These are phyloP conservation scores for Irena cyanogastra DNA, from an alignment of 2,113 vertebrate genomes.

Conservation along the genomic window DNA sequence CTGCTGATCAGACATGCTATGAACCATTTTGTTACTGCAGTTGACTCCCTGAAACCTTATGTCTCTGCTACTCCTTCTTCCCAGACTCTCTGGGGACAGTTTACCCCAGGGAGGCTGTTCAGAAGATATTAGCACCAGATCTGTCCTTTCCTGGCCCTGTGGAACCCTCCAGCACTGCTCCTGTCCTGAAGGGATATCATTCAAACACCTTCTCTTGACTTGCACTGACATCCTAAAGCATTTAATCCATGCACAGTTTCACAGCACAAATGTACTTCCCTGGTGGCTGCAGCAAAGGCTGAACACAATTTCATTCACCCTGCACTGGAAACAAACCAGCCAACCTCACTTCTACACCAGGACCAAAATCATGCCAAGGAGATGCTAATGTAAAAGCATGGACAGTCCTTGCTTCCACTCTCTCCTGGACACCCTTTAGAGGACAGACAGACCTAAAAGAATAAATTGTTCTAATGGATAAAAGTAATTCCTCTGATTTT, in stretches of 20 bases:
- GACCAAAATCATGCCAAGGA: neutral
- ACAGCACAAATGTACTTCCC: rapidly evolving
- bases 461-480: neutral
- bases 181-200: neutral
- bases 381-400: neutral
- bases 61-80: neutral
- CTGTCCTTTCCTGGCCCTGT: neutral
- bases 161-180: neutral
- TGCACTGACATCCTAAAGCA: neutral
- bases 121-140: neutral
- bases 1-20: neutral
- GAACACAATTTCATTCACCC: neutral
- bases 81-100: neutral
- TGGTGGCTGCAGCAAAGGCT: neutral
- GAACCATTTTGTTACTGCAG: neutral
- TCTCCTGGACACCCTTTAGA: neutral
- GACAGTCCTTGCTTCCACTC: neutral
- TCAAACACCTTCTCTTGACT: neutral
- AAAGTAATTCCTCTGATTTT: neutral
- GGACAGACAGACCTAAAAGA: neutral
- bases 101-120: neutral
- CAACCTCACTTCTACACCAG: neutral
- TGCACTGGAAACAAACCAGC: neutral
- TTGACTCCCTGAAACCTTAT: neutral
- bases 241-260: neutral